A percentile compares a stretch with the other conserved stretches of the same genome.
Conservation (phyloP, 2,888 invertebrate genomes). For the Dorcus hopei region DNA sequence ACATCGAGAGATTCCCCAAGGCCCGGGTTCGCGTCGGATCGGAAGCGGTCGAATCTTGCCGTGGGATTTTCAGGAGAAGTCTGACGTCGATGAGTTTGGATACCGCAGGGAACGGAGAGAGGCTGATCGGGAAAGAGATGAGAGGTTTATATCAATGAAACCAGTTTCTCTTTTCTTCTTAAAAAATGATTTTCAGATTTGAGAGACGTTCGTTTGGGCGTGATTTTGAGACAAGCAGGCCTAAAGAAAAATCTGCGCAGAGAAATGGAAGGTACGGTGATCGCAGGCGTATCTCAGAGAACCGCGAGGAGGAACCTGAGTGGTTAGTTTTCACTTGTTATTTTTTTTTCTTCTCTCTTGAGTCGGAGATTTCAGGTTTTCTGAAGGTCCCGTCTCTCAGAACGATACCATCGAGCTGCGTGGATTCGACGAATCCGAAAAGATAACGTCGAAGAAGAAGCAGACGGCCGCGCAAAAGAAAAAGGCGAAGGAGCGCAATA, state of each 20-base stretch:
- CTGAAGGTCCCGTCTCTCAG: slow-evolving; percentile 86
- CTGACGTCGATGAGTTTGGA: slow-evolving; percentile 29
- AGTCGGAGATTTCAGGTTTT: slow-evolving; percentile 54
- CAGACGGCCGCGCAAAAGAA: slow-evolving; percentile 50
- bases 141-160: slow-evolving; percentile 21
- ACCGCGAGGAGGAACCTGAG: slow-evolving; percentile 78
- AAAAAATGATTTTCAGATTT: slow-evolving; percentile 30
- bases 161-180: neutral
- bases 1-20: slow-evolving; percentile 42
- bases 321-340: slow-evolving; percentile 58
- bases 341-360: neutral
- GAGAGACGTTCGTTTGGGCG: slow-evolving; percentile 62
- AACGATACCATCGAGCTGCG: slow-evolving; percentile 89
- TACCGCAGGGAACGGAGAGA: slow-evolving; percentile 32
- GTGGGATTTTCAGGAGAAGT: slow-evolving; percentile 51
- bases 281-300: slow-evolving; percentile 52
- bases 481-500: slow-evolving; percentile 18
- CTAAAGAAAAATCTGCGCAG: slow-evolving; percentile 20
- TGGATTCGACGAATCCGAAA: slow-evolving; percentile 74
- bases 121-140: slow-evolving; percentile 31
- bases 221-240: slow-evolving; percentile 50
- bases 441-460: slow-evolving; percentile 40
- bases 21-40: slow-evolving; percentile 60
- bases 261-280: slow-evolving; percentile 54
- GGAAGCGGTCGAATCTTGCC: slow-evolving; percentile 81